Conservation (phyloP, 1,140 invertebrate species). For the Trachymyrmex septentrionalis region DNA sequence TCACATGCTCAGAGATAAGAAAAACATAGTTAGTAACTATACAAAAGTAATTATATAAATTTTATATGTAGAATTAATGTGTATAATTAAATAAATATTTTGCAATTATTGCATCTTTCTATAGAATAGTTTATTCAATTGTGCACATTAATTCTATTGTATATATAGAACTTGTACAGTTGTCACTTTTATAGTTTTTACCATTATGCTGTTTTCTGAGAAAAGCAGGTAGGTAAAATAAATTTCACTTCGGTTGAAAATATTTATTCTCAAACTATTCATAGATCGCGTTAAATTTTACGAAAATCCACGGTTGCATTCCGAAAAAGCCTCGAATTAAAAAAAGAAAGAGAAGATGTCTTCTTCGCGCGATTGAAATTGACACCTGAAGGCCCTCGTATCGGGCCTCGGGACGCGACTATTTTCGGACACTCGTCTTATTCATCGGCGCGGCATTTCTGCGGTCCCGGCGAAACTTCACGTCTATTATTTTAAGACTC, state of each 20-base stretch:
- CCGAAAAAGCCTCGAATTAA: background rate
- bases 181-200: too few species aligned
- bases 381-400: constrained; percentile 16
- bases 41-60: too few species aligned
- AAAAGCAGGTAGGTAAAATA: background rate
- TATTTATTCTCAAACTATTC: background rate
- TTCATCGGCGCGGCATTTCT: constrained; percentile 58
- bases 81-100: too few species aligned
- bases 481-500: constrained; percentile 56
- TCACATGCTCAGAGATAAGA: background rate
- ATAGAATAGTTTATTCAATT: too few species aligned
- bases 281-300: background rate
- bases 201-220: too few species aligned
- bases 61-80: too few species aligned
- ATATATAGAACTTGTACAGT: too few species aligned
- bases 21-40: too few species aligned
- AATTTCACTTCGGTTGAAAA: background rate
- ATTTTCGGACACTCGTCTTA: constrained; percentile 48
- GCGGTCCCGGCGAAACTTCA: constrained; percentile 27
- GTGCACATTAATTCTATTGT: too few species aligned
- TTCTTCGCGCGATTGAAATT: constrained; percentile 10
- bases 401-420: constrained; percentile 18
- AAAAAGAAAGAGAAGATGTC: background rate
- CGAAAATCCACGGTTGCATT: background rate
- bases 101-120: too few species aligned